Evolutionary conservation across 2,888 invertebrate species (phyloP).

Genomic region (Lochmaea capreae): DNA sequence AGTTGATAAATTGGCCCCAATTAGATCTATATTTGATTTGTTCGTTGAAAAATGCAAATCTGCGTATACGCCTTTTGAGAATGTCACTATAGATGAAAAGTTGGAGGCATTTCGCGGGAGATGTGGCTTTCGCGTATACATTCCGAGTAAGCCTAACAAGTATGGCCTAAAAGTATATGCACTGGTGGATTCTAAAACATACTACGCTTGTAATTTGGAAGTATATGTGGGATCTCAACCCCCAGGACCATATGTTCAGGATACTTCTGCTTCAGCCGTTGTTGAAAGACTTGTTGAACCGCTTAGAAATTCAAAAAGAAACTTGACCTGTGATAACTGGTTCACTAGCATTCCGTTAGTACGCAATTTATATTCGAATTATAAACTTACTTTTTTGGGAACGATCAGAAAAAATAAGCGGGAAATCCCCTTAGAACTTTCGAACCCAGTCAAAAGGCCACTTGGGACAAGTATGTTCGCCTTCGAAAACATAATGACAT

Average conservation of each 20-base stretch:
- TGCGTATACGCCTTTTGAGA: constrained; percentile 40
- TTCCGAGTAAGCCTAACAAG: constrained; percentile 40
- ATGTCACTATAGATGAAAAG: constrained; percentile 45
- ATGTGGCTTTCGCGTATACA: constrained; percentile 31
- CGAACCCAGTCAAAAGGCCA: constrained; percentile 42
- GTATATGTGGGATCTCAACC: constrained; percentile 52
- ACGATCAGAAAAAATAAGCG: constrained; percentile 54
- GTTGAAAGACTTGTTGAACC: constrained; percentile 36
- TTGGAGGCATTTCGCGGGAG: constrained; percentile 41
- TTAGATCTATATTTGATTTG: constrained; percentile 40
- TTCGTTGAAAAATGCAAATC: constrained; percentile 48
- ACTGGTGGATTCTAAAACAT: constrained; percentile 48
- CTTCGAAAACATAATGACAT: constrained; percentile 48
- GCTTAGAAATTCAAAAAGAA: constrained; percentile 38
- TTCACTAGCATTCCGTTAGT: too few relatives aligned
- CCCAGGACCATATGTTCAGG: constrained; percentile 44
- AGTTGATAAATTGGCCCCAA: constrained; percentile 32
- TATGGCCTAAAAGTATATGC: constrained; percentile 55
- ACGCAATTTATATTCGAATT: constrained; percentile 7
- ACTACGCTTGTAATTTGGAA: constrained; percentile 51
- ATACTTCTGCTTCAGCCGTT: constrained; percentile 40
- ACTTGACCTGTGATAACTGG: constrained; percentile 35
- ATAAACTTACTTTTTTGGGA: constrained; percentile 47
- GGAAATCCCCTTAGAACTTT: constrained; percentile 54
- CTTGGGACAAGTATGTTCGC: constrained; percentile 49